Evolutionary conservation across 2,113 vertebrate species (phyloP).

Genomic region (Astatoreochromis straeleni): DNA sequence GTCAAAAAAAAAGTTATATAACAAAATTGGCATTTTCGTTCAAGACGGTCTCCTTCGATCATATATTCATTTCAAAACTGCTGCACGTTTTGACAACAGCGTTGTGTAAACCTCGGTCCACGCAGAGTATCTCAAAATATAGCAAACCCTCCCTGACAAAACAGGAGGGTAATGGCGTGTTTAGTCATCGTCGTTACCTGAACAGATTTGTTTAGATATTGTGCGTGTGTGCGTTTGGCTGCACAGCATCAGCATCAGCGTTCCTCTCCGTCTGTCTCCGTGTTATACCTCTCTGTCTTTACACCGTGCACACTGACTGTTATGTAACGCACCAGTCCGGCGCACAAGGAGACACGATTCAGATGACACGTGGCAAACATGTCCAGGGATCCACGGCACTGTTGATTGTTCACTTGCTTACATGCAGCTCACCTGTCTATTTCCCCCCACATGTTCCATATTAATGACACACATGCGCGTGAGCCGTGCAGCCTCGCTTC

Average conservation of each 20-base stretch:
- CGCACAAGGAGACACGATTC: constrained; percentile 35
- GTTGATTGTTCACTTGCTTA: neutral
- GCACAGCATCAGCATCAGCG: neutral
- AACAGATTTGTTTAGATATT: neutral
- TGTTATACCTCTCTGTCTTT: constrained; percentile 25
- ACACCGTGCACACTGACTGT: constrained; percentile 20
- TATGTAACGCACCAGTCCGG: constrained; percentile 44
- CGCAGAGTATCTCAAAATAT: neutral
- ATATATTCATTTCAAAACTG: neutral
- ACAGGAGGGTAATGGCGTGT: neutral
- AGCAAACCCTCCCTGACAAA: neutral
- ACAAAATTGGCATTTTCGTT: constrained; percentile 2
- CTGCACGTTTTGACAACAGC: neutral
- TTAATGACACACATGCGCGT: neutral
- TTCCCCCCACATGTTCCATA: neutral
- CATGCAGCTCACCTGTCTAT: neutral
- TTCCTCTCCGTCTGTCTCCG: neutral
- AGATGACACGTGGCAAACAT: constrained; percentile 30
- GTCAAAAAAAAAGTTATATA: neutral
- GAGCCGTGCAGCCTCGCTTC: neutral
- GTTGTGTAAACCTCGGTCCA: neutral
- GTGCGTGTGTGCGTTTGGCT: neutral
- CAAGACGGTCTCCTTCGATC: neutral
- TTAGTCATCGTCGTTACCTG: neutral
- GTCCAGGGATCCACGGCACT: neutral